Evolutionary conservation across 2,113 vertebrate genomes (phyloP).

Genomic region (Hippoglossus stenolepis): DNA sequence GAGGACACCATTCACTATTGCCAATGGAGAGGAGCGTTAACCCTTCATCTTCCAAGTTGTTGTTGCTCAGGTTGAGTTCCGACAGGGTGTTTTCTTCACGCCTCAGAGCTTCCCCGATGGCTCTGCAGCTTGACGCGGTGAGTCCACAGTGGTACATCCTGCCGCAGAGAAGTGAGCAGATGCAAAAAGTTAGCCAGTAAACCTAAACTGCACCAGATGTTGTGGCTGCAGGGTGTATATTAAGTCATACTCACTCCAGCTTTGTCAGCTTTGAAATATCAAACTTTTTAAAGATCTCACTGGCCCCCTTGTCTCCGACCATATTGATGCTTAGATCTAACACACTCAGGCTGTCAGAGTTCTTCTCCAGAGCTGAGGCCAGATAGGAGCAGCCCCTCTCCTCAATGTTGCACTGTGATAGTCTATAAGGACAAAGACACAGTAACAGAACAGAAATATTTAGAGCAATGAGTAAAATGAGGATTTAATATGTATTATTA

Average conservation of each 20-base stretch:
- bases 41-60: constrained; percentile 36
- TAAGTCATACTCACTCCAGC: constrained; percentile 63
- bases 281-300: constrained; percentile 21
- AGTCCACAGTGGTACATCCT: constrained; percentile 70
- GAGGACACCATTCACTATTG: constrained; percentile 31
- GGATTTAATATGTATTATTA: too few species aligned
- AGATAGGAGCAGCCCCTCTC: constrained; percentile 26
- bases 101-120: constrained; percentile 42
- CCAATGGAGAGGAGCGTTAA: constrained; percentile 33
- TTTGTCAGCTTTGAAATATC: constrained; percentile 46
- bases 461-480: neutral
- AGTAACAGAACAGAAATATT: neutral
- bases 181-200: neutral
- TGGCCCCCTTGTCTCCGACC: constrained; percentile 44
- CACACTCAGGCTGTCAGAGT: constrained; percentile 34
- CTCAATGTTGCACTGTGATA: constrained; percentile 65
- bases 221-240: too few species aligned
- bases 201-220: too few species aligned
- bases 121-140: constrained; percentile 31
- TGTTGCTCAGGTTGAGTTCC: constrained; percentile 62
- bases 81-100: constrained; percentile 13
- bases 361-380: constrained; percentile 54
- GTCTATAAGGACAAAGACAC: constrained; percentile 35
- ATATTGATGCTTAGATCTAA: constrained; percentile 72
- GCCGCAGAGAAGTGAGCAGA: neutral